These are phyloP conservation scores for Ctenodactylus gundi DNA, from an alignment of 2,113 vertebrate genomes.

Conservation along the genomic window DNA sequence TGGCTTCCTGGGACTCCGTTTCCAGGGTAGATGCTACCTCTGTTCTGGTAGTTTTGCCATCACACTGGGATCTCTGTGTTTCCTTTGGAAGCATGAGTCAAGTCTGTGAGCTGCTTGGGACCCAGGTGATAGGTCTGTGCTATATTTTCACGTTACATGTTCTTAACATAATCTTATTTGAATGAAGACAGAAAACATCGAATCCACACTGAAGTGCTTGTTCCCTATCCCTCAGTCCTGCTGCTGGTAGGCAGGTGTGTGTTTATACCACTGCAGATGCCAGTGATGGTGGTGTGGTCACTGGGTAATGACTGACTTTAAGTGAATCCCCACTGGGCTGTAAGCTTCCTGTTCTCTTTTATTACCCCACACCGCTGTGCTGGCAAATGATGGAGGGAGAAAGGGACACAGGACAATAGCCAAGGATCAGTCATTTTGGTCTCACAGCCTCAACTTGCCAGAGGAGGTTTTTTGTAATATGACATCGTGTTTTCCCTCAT, in stretches of 20 bases:
- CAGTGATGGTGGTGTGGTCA: accelerated
- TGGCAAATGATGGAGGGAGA: not conserved
- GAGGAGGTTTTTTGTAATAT: accelerated
- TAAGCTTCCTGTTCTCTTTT: not conserved
- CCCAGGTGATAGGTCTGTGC: not conserved
- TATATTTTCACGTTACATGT: not conserved
- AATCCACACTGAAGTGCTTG: not conserved
- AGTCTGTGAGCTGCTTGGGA: not conserved
- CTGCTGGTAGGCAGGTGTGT: accelerated
- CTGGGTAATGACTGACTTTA: not conserved
- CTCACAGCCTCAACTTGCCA: not conserved
- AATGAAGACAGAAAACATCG: not conserved
- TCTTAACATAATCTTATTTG: accelerated
- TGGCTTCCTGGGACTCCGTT: not conserved
- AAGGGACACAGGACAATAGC: too few relatives aligned
- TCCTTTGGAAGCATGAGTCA: not conserved
- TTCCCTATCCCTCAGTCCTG: not conserved
- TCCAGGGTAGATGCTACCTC: not conserved
- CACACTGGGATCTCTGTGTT: accelerated
- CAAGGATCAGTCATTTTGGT: not conserved
- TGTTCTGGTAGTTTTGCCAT: not conserved
- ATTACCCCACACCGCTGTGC: accelerated
- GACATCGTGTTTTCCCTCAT: not conserved
- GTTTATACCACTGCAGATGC: accelerated
- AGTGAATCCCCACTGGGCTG: accelerated